phyloP scores from a whole-genome alignment of 1,140 invertebrate genomes.

The Goniozus legneri region DNA sequence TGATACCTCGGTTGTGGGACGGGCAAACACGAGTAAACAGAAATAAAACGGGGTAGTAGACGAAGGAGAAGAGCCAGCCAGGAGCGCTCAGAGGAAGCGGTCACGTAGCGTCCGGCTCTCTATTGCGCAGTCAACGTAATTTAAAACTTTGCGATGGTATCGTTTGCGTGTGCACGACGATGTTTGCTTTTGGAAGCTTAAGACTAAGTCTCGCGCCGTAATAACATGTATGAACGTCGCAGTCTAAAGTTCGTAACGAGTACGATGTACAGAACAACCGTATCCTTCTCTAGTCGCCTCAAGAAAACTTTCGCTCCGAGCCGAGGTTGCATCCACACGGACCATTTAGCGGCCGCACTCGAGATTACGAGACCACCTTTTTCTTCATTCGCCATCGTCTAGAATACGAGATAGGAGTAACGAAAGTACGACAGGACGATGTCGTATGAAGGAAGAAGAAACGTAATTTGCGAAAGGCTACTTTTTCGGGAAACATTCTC shows the following conservation, averaged over 20 bases:
- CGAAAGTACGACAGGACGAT: too few species aligned
- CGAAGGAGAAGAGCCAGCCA: neutral
- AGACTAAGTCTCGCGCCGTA: conserved; percentile 31
- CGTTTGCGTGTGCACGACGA: conserved; percentile 14
- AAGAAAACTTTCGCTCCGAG: conserved; percentile 29
- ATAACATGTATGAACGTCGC: conserved; percentile 33
- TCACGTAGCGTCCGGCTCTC: conserved; percentile 13
- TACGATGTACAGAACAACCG: conserved; percentile 21
- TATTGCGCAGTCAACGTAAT: too few species aligned
- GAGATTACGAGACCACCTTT: conserved; percentile 25
- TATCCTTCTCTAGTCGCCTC: conserved; percentile 14
- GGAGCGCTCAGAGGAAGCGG: conserved; percentile 3
- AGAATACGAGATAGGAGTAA: too few species aligned
- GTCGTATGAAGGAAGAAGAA: too few species aligned
- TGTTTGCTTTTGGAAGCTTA: conserved; percentile 32
- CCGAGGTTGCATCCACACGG: conserved; percentile 20
- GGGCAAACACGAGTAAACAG: too few species aligned
- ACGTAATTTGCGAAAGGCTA: too few species aligned
- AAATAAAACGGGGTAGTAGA: too few species aligned
- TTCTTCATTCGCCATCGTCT: conserved; percentile 10
- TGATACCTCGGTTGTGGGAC: too few species aligned
- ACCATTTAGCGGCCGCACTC: conserved; percentile 21
- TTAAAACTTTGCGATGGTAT: conserved; percentile 26
- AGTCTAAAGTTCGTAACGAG: conserved; percentile 33
- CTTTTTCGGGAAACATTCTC: too few species aligned